Evolutionary conservation across 2,113 vertebrate species (phyloP).

Genomic region (Litocranius walleri): DNA sequence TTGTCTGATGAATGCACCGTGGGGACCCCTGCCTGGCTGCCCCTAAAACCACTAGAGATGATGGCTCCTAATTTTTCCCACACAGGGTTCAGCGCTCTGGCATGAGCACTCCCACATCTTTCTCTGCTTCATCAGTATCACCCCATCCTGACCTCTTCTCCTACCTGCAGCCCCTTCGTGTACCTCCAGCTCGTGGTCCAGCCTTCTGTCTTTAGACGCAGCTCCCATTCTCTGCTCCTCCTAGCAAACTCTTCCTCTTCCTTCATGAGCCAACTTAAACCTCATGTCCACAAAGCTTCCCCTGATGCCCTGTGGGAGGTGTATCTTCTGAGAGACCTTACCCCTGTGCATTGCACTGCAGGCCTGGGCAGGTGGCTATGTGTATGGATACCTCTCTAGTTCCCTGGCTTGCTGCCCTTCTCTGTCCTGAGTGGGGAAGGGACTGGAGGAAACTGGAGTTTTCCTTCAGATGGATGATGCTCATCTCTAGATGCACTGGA

Average conservation of each 20-base stretch:
- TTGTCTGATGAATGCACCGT: too few relatives aligned
- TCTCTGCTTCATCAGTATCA: neutral
- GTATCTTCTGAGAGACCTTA: neutral
- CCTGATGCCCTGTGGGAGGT: rapidly evolving
- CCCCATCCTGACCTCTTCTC: too few relatives aligned
- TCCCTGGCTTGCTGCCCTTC: neutral
- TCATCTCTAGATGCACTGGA: neutral
- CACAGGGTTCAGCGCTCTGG: rapidly evolving
- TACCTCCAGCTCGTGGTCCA: neutral
- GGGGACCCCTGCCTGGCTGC: neutral
- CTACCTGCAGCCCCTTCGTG: rapidly evolving
- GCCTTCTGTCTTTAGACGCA: too few relatives aligned
- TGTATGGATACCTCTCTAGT: neutral
- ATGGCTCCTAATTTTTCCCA: neutral
- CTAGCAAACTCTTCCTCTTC: neutral
- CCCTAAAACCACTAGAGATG: neutral
- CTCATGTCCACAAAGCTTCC: neutral
- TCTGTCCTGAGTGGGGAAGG: neutral
- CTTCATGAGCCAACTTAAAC: neutral
- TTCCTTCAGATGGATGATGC: neutral
- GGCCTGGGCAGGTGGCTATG: neutral
- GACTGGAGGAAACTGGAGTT: neutral
- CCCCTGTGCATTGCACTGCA: neutral
- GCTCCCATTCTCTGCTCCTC: neutral
- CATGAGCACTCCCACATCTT: neutral